These are phyloP conservation scores for Neodiprion virginianus DNA, from an alignment of 1,140 invertebrate genomes.

Conservation along the genomic window DNA sequence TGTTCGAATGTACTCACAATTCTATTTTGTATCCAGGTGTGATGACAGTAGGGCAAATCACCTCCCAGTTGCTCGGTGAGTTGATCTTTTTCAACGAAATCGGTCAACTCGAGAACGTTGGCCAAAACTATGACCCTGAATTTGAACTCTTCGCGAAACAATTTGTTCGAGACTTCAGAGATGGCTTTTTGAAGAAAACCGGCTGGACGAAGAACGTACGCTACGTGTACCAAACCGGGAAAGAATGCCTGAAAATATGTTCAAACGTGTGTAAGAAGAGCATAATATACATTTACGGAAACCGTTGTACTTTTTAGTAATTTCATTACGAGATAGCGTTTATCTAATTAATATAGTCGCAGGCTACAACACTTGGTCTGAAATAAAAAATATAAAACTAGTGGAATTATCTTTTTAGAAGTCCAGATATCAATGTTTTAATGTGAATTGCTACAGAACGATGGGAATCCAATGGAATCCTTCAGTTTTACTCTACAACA, in stretches of 20 bases:
- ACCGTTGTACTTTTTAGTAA: not conserved
- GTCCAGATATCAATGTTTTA: too few species aligned
- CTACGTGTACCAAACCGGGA: constrained; percentile 90
- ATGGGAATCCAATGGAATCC: too few species aligned
- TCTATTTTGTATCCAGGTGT: constrained; percentile 96
- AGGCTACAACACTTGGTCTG: too few species aligned
- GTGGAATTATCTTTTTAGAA: constrained; percentile 9
- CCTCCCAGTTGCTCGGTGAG: constrained; percentile 91
- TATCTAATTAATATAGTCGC: not conserved
- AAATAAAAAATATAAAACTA: constrained; percentile 26
- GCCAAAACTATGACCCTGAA: constrained; percentile 88
- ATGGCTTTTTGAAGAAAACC: constrained; percentile 95
- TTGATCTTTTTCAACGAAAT: constrained; percentile 84
- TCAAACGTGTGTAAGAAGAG: constrained; percentile 27
- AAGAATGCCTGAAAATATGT: constrained; percentile 82
- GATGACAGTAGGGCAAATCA: constrained; percentile 86
- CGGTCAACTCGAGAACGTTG: constrained; percentile 81
- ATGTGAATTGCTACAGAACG: too few species aligned
- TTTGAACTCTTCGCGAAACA: constrained; percentile 93
- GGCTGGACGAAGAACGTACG: constrained; percentile 89
- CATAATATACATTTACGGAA: constrained; percentile 16
- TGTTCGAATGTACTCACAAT: constrained; percentile 74
- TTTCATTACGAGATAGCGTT: not conserved
- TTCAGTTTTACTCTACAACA: too few species aligned
- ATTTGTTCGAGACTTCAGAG: constrained; percentile 93